These are phyloP conservation scores for Scolopax rusticola DNA, from an alignment of 2,797 vertebrate species.

Conservation along the genomic window DNA sequence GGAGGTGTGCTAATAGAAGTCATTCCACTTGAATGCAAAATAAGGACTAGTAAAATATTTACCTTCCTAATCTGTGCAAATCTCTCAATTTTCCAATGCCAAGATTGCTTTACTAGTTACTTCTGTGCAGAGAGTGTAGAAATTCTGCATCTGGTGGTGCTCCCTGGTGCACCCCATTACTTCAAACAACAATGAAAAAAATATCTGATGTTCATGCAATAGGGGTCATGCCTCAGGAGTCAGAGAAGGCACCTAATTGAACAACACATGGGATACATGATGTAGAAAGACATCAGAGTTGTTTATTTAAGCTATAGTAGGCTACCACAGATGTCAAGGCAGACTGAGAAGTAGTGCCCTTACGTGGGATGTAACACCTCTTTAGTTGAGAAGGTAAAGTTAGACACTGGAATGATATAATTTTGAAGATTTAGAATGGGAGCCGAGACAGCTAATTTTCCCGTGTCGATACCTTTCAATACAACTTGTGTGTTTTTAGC, in stretches of 20 bases:
- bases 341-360: neutral
- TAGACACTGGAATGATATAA: neutral
- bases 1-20: neutral
- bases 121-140: neutral
- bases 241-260: neutral
- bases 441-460: neutral
- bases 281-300: neutral
- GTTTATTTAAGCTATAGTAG: neutral
- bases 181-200: neutral
- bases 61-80: neutral
- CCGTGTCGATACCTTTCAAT: neutral
- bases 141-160: neutral
- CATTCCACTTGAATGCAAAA: neutral
- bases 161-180: conserved; percentile 1
- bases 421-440: neutral
- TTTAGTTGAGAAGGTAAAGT: neutral
- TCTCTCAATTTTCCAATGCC: neutral
- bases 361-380: neutral
- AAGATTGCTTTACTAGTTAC: neutral
- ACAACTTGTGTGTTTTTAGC: neutral
- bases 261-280: neutral
- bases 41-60: neutral
- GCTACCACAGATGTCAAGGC: neutral
- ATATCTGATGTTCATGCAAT: neutral
- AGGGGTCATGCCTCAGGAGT: neutral